Evolutionary conservation across 2,888 invertebrate genomes (phyloP), one percentile per base, ranked within the genome.

Genomic region (Dione vanillae): DNA sequence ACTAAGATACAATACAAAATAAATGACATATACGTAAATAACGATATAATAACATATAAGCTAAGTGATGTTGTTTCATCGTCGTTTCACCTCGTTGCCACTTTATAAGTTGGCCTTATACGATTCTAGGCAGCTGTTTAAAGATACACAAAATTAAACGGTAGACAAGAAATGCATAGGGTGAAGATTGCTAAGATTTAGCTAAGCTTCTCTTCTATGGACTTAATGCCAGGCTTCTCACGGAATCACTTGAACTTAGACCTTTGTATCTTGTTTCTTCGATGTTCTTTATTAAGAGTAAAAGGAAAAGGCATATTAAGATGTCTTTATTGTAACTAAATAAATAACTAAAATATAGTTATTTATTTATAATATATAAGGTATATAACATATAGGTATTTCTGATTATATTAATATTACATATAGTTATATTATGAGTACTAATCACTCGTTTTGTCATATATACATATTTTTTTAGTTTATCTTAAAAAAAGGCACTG

Each of bases 171-270:
- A 43, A 43, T 61, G n/a, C 43, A 43, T 61, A 61, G 14, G n/a
- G 43, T n/a, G 27, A 43, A 61, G 14, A 43, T 59, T 59, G 59
- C 20, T 27, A n/a, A n/a, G 43, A 27, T n/a, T 61, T n/a, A 61
- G 43, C 41, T 8, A 14, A 20, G 20, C 27, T 37, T 61, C 67
- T 61, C 20, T 61, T 40, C 19, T 52, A 69, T 64, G 59, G 69
- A 71, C 69, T 65, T 54, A 56, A 69, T 56, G 67, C 65, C 69
- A 71, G 37, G 58, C 71, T 62, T 65, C 59, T 68, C 68, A 62
- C 59, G 45, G 58, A 65, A 68, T 70, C 35, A 61, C 61, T 56
- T 71, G 64, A 67, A 71, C 67, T 67, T 52, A 68, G 27, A 43
- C 52, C 67, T 68, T 54, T 68, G 37, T n/a, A 54, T n/a, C 12